A percentile compares a stretch with the other conserved stretches of the same genome.
phyloP scores from a whole-genome alignment of 2,113 vertebrate genomes.

The Cephalophus harveyi region DNA sequence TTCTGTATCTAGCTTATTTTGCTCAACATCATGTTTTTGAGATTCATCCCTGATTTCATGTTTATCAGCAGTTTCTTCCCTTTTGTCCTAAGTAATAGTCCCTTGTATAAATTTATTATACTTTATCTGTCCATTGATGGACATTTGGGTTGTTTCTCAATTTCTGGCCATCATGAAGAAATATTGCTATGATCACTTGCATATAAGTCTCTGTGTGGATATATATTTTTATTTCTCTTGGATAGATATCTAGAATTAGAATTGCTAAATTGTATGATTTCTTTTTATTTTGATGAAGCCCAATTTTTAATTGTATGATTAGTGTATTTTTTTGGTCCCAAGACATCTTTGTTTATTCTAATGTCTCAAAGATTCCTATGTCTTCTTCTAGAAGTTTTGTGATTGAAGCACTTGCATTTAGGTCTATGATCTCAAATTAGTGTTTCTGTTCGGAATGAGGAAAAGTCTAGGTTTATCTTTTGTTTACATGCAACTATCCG shows the following conservation, averaged over 20 bases:
- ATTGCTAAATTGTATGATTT: neutral
- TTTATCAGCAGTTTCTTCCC: neutral
- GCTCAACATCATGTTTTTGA: neutral
- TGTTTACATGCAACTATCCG: neutral
- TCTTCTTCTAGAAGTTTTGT: neutral
- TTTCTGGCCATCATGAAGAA: neutral
- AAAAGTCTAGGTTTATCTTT: neutral
- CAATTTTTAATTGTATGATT: constrained; percentile 14
- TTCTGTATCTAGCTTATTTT: neutral
- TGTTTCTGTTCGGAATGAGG: neutral
- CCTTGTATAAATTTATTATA: neutral
- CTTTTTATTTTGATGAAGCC: neutral
- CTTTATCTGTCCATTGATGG: neutral
- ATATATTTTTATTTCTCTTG: neutral
- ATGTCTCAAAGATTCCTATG: neutral
- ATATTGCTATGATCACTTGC: neutral
- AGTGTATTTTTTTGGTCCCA: neutral
- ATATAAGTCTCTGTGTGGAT: neutral
- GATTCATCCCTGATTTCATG: neutral
- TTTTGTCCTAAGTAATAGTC: neutral
- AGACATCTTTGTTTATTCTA: neutral
- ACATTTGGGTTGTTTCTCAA: neutral
- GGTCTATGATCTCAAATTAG: neutral
- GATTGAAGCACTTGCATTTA: neutral
- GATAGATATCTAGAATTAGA: neutral